phyloP scores from a whole-genome alignment of 53 echinoderm and acorn worm species.

The Antedon mediterranea region DNA sequence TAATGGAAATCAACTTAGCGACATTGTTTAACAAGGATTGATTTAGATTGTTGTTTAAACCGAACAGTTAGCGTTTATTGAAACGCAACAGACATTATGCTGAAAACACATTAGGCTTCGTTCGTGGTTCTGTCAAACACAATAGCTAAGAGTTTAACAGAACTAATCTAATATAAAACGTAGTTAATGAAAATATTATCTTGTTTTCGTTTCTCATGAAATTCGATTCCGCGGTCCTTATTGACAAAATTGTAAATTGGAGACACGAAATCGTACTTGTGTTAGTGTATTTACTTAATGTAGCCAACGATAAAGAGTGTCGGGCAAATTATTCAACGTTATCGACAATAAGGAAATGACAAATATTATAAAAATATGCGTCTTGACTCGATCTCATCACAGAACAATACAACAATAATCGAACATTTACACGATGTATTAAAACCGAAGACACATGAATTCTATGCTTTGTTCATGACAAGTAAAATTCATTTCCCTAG shows the following conservation, averaged over 20 bases:
- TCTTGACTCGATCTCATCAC: neutral
- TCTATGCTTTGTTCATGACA: neutral
- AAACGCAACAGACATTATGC: neutral
- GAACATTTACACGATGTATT: neutral
- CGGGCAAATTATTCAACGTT: neutral
- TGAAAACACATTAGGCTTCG: neutral
- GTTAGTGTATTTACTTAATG: neutral
- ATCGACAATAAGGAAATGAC: neutral
- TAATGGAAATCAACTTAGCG: slow-evolving; percentile 55
- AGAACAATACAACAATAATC: neutral
- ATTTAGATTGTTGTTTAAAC: slow-evolving; percentile 1
- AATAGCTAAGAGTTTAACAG: neutral
- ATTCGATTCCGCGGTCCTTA: neutral
- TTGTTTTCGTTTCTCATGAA: neutral
- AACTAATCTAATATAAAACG: neutral
- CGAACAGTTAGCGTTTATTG: neutral
- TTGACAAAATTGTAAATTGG: neutral
- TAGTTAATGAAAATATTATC: neutral
- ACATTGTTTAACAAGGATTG: slow-evolving; percentile 54
- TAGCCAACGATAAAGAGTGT: neutral
- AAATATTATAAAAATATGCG: neutral
- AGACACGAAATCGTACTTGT: neutral
- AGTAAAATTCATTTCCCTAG: neutral
- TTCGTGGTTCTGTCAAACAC: neutral
- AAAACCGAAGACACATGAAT: neutral